Base-by-base conservation (phyloP, 2,113 vertebrate species). In the Sander lucioperca region DNA sequence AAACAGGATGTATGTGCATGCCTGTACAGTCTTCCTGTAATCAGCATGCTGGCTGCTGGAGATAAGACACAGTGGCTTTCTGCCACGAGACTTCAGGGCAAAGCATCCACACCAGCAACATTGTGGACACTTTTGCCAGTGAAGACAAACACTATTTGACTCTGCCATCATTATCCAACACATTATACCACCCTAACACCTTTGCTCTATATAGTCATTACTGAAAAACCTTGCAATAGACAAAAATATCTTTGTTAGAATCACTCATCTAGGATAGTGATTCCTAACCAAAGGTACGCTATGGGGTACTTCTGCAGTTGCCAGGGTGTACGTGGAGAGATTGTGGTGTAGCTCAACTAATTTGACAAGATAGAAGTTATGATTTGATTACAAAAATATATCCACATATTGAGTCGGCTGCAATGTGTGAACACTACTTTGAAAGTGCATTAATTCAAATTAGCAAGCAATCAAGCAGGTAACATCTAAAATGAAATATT, bases 1-100 rank as follows among this genome's bases (percentile, higher is more conserved):
- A 74, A 82, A 81, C 78, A 80, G 80, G 80, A 86, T 89, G 66
- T 76, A 82, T 79, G 75, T 58, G 66, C 76, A 82, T 82, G 79
- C 81, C 86, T 80, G 63, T 73, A 61, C 89, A 80, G 77, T 62
- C 69, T 75, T 36, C 30, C 66, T 85, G 36, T 87, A 85, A 89
- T 89, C 88, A 88, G 86, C 79, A 78, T 72, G 80, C 84, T 87
- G 91, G 62, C 75, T 76, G 67, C 71, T 50, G 48, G 53, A 87
- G 92, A 91, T 90, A 91, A 93, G 84, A 56, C 62, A 65, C 63
- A 75, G 56, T 21, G 47, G 67, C 54, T 61, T 39, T 64, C 74
- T 80, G 69, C 58, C 62, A 74, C 30, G 59, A 79, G 48, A 69
- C 54, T 77, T 75, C 45, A 63, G 54, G 82, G 54, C 54, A 23